Conservation (phyloP, 2,113 vertebrate species). For the Nyctibius bracteatus region DNA sequence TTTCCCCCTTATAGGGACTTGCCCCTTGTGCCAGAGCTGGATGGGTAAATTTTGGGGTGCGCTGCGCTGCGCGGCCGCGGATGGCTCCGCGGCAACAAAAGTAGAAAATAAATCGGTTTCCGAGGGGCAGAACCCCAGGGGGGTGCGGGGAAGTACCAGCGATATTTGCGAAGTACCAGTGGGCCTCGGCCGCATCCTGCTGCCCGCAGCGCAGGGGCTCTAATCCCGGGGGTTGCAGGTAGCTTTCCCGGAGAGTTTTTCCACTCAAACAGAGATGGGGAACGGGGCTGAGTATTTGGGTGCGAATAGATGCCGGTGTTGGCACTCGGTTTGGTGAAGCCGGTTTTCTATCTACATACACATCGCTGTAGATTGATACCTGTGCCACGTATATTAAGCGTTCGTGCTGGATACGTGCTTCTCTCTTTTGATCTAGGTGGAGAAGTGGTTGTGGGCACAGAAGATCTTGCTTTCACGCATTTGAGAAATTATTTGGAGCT, state of each 20-base stretch:
- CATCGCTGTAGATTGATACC: not conserved
- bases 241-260: not conserved
- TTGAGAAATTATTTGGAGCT: not conserved
- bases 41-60: not conserved
- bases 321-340: not conserved
- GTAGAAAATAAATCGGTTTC: not conserved
- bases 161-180: not conserved
- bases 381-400: accelerated
- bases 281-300: not conserved
- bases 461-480: not conserved
- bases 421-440: not conserved
- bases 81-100: not conserved
- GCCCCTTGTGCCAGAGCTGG: not conserved
- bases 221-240: accelerated
- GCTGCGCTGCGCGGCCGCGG: too few relatives aligned
- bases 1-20: accelerated
- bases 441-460: not conserved
- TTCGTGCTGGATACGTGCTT: accelerated
- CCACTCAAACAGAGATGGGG: accelerated
- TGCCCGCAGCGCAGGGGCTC: accelerated
- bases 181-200: not conserved
- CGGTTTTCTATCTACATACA: too few relatives aligned
- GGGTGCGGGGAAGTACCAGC: not conserved
- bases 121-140: not conserved
- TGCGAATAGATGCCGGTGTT: not conserved